Evolutionary conservation across 2,888 invertebrate genomes (phyloP), one percentile per base, ranked within the genome.

Genomic region (Netelia virgata): DNA sequence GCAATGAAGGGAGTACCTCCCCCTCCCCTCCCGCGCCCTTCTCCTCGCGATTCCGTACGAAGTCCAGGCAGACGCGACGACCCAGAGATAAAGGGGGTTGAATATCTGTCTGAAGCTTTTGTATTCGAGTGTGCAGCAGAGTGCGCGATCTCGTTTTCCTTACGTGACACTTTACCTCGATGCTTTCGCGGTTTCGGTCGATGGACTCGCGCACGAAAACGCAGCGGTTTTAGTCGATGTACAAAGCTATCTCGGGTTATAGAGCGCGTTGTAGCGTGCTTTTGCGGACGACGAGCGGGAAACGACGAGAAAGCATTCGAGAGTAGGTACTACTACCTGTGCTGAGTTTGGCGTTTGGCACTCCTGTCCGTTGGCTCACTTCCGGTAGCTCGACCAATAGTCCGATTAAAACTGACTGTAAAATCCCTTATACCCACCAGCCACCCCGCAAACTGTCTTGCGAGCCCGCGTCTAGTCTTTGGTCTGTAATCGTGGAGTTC

Each of bases 361-460:
- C 18, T 69, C 14, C 18, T n/a, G 79, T 47, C 57, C 59, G 53
- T 78, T 23, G 41, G 61, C 20, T 59, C 53, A 20, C 16, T 41
- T 53, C 53, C 43, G 16, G 43, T 50, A 84, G 81, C 80, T 79
- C 82, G 70, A 87, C 87, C 89, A 87, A 90, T 89, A 88, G 88
- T 88, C 88, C 91, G 91, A 91, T 91, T 92, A 92, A 92, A 92
- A 91, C 89, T 85, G 89, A 87, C 90, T 91, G 90, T 90, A 90
- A 90, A 92, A 91, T 90, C 88, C 87, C 88, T 86, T 88, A 84
- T 85, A 41, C 82, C 80, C 78, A 47, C 69, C 5, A 28, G 41
- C 36, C 70, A 14, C 47, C 36, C 16, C 28, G 55, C 50, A 28
- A 47, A 80, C 23, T 73, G 57, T 16, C 47, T 57, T 18, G 43